Evolutionary conservation across 2,113 vertebrate species (phyloP).

Genomic region (Pedionomus torquatus): DNA sequence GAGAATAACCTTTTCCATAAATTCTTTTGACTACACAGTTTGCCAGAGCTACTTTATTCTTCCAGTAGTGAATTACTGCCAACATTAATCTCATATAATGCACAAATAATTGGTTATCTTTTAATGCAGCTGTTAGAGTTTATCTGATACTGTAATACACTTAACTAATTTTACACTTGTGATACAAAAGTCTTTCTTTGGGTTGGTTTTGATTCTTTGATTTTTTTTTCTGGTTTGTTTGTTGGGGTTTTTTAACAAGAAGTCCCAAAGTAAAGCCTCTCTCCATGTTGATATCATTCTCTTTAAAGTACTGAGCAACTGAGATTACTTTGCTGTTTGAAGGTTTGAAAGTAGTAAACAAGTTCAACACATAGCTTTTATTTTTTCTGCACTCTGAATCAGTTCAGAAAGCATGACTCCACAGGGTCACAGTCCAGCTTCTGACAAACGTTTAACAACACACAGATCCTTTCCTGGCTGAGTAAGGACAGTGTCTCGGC

Average conservation of each 20-base stretch:
- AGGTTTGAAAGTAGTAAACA: neutral
- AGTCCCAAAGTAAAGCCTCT: neutral
- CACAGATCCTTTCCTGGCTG: neutral
- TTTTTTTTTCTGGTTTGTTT: neutral
- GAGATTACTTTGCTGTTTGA: neutral
- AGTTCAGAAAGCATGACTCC: neutral
- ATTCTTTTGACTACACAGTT: neutral
- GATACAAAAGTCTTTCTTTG: neutral
- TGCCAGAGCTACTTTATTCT: neutral
- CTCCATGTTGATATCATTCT: neutral
- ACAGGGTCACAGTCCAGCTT: neutral
- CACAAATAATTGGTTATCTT: neutral
- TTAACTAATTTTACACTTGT: neutral
- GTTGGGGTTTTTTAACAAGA: neutral
- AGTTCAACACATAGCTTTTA: neutral
- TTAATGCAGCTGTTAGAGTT: neutral
- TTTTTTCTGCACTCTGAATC: neutral
- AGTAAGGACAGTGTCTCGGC: neutral
- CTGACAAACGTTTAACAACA: neutral
- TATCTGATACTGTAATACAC: neutral
- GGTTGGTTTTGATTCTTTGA: neutral
- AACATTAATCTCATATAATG: neutral
- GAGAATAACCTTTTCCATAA: neutral
- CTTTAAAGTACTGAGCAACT: neutral
- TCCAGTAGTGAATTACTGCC: neutral